Base-by-base conservation (phyloP, 92 coral and sea anemone genomes). In the Epizoanthus fatuus region DNA sequence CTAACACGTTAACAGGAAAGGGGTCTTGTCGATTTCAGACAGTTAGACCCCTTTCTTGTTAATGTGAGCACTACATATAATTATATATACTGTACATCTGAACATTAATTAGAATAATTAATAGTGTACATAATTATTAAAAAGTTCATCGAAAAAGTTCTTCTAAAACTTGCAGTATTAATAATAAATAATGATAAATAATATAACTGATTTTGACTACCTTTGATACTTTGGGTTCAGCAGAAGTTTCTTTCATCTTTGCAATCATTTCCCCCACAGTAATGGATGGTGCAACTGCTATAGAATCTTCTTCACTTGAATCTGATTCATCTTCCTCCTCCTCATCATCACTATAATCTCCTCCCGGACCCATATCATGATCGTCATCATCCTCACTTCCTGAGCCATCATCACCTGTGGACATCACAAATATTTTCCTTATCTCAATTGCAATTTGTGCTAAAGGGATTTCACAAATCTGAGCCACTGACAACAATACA, bases 321-420 rank as follows among this genome's bases (percentile, higher is more conserved):
- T 52, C 86, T 37, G 45, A 62, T 10, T 83, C 93, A 51, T 83
- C 91, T 35, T 81, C 75, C n/a, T 83, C 88, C 1, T 81, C 93
- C 72, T 77, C 81, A 35, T 86, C 90, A 22, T 83, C 88, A 40
- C 63, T 91, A 81, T 55, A 39, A 72, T 79, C 81, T 45, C 45
- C 38, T 59, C 73, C 62, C 10, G 54, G 88, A 58, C 49, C 63
- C 29, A 66, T 53, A 12, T 47, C 77, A 63, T 91, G 90, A 29
- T 69, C 75, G 11, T 91, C 95, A 55, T 91, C 94, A 17, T 97
- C 99, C 63, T 94, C 98, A 83, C 92, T 90, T n/a, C 94, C 99
- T 74, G 96, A 91, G 7, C 87, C 92, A 87, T 86, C 94, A 69
- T 88, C 93, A 81, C 42, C 92, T 80, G 53, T 10, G 4, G 2